A percentile compares a stretch with the other conserved stretches of the same genome.
Conservation (phyloP, 2,113 vertebrate species). For the Motacilla tschutschensis region DNA sequence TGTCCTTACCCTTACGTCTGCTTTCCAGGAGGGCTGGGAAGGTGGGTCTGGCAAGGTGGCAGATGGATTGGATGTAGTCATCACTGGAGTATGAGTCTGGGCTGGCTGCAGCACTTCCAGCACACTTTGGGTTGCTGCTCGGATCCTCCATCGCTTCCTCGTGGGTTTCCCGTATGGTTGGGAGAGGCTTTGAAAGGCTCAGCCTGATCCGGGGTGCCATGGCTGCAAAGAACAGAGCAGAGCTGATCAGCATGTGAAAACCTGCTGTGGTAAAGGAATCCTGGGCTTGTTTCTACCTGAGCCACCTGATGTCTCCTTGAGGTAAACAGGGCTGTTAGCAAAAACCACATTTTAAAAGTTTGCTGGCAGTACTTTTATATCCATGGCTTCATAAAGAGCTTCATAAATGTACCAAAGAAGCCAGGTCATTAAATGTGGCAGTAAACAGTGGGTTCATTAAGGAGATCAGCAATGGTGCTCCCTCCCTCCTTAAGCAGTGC, state of each 20-base stretch:
- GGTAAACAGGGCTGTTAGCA: background rate
- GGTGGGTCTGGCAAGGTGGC: slow-evolving; percentile 83
- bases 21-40: slow-evolving; percentile 60
- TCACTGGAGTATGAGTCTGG: slow-evolving; percentile 59
- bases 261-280: background rate
- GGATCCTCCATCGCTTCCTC: slow-evolving; percentile 74
- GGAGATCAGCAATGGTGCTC: background rate
- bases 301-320: background rate
- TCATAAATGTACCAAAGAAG: background rate
- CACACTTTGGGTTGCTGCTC: slow-evolving; percentile 25
- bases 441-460: background rate
- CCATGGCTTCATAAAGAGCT: background rate
- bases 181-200: slow-evolving; percentile 74
- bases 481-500: background rate
- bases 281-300: background rate
- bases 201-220: slow-evolving; percentile 79
- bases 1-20: background rate
- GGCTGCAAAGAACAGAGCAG: slow-evolving; percentile 57
- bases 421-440: background rate
- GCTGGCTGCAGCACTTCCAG: background rate
- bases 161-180: slow-evolving; percentile 77
- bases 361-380: background rate
- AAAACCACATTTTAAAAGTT: background rate
- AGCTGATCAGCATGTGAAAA: background rate
- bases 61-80: slow-evolving; percentile 86